phyloP scores from a whole-genome alignment of 2,113 vertebrate species.

The Cercocebus atys region DNA sequence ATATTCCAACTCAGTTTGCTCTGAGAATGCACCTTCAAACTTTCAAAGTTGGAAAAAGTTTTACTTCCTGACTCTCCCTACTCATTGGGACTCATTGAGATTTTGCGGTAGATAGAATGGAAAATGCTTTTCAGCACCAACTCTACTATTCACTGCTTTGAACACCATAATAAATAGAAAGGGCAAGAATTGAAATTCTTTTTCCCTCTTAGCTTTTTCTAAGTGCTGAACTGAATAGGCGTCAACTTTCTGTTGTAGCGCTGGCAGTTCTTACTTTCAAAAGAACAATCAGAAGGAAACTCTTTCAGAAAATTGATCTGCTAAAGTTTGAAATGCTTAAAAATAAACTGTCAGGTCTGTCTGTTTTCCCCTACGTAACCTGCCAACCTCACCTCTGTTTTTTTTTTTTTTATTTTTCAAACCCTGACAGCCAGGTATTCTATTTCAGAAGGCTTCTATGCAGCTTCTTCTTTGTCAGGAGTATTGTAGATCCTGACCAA shows the following conservation, averaged over 20 bases:
- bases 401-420: constrained; percentile 68
- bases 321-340: constrained; percentile 69
- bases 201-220: constrained; percentile 66
- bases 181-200: constrained; percentile 46
- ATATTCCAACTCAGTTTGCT: neutral
- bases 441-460: constrained; percentile 56
- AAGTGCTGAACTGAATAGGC: constrained; percentile 62
- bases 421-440: constrained; percentile 18
- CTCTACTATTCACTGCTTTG: constrained; percentile 67
- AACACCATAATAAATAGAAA: constrained; percentile 65
- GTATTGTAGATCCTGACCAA: constrained; percentile 62
- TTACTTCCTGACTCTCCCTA: constrained; percentile 31
- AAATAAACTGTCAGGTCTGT: constrained; percentile 76
- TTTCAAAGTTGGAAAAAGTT: constrained; percentile 54
- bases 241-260: constrained; percentile 63
- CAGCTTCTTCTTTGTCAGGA: constrained; percentile 56
- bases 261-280: constrained; percentile 73
- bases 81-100: constrained; percentile 53
- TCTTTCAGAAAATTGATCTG: constrained; percentile 68
- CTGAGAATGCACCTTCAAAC: neutral
- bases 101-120: constrained; percentile 44
- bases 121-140: constrained; percentile 49
- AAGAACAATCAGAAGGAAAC: constrained; percentile 74
- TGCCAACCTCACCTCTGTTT: constrained; percentile 67
- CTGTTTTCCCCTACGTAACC: constrained; percentile 40